phyloP scores from a whole-genome alignment of 2,113 vertebrate genomes.

The Panurus biarmicus region DNA sequence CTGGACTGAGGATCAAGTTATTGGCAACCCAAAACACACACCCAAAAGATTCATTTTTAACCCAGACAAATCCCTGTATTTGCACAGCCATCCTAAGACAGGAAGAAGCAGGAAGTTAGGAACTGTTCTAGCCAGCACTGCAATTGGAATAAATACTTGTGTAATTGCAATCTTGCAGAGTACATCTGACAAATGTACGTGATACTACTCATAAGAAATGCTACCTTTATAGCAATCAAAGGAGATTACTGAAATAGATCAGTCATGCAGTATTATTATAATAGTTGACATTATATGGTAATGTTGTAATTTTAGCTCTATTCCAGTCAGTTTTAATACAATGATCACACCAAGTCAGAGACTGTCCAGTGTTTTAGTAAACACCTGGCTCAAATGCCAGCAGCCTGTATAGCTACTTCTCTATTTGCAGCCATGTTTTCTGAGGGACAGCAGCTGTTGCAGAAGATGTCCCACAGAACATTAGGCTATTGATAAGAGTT shows the following conservation, averaged over 20 bases:
- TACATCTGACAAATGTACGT: neutral
- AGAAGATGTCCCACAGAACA: neutral
- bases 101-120: neutral
- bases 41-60: neutral
- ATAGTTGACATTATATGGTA: neutral
- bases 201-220: neutral
- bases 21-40: neutral
- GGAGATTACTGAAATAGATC: neutral
- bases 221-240: neutral
- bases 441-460: neutral
- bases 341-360: neutral
- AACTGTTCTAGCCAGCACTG: rapidly evolving
- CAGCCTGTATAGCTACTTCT: neutral
- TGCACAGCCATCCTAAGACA: neutral
- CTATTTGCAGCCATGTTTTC: neutral
- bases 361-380: neutral
- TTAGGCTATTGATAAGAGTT: neutral
- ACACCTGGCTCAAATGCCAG: neutral
- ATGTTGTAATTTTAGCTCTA: neutral
- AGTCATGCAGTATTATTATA: neutral
- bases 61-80: neutral
- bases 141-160: neutral
- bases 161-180: neutral
- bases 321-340: neutral
- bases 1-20: neutral